Conservation (phyloP, 2,888 invertebrate genomes). For the Pomacea canaliculata region DNA sequence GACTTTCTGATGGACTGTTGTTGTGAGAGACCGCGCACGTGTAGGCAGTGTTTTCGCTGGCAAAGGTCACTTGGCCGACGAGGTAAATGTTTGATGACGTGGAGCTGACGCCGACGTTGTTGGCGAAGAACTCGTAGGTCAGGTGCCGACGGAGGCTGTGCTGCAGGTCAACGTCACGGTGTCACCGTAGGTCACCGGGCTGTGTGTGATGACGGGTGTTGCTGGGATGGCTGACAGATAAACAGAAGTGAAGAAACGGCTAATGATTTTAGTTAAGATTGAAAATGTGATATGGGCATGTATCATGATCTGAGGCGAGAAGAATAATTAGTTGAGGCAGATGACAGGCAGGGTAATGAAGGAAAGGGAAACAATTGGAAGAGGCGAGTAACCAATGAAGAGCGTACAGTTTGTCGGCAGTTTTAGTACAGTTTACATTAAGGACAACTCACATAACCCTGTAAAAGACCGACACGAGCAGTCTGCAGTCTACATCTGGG, state of each 20-base stretch:
- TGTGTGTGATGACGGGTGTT: conserved; percentile 4
- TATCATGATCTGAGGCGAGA: too few species aligned
- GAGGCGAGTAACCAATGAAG: too few species aligned
- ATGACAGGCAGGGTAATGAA: neutral
- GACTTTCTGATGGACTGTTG: neutral
- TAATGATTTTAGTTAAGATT: too few species aligned
- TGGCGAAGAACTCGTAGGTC: conserved; percentile 8
- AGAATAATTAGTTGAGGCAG: neutral
- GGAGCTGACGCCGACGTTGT: neutral
- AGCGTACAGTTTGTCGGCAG: too few species aligned
- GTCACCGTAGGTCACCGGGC: conserved; percentile 5
- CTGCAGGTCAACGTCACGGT: conserved; percentile 3
- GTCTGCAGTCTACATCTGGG: too few species aligned
- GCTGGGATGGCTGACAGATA: neutral
- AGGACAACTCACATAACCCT: too few species aligned
- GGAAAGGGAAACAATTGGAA: too few species aligned
- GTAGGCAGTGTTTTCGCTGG: neutral
- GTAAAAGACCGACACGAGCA: too few species aligned
- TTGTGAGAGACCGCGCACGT: neutral
- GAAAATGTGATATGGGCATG: too few species aligned
- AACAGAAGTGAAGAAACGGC: neutral
- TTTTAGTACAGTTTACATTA: too few species aligned
- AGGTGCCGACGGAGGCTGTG: neutral
- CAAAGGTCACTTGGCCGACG: neutral
- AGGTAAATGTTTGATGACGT: neutral